Conservation (phyloP, 2,113 vertebrate genomes). For the Chunga burmeisteri region DNA sequence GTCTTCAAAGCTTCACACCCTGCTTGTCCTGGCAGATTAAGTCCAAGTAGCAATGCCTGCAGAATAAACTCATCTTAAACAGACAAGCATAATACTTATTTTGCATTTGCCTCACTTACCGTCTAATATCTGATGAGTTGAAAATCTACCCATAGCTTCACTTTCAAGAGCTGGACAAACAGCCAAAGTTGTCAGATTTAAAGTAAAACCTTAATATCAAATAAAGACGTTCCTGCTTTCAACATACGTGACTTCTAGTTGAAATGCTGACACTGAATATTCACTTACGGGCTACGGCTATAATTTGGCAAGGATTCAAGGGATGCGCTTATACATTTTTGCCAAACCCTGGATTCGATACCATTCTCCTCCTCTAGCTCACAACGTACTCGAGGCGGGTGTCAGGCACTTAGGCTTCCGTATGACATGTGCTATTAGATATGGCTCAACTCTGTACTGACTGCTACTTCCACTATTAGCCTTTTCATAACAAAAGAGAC, state of each 20-base stretch:
- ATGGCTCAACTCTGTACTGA: background rate
- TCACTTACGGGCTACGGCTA: background rate
- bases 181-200: background rate
- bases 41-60: background rate
- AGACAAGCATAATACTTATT: background rate
- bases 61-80: background rate
- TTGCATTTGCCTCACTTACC: background rate
- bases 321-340: background rate
- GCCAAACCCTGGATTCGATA: background rate
- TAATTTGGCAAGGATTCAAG: background rate
- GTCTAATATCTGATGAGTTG: background rate
- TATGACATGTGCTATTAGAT: background rate
- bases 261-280: background rate
- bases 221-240: background rate
- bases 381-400: background rate
- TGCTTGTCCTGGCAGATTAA: background rate
- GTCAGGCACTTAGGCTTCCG: background rate
- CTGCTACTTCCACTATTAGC: background rate
- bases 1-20: background rate
- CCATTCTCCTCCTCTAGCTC: background rate
- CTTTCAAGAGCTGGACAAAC: background rate
- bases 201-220: background rate
- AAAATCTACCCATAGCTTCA: background rate
- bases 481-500: background rate
- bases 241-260: accelerated